A percentile compares a stretch with the other conserved stretches of the same genome.
These are phyloP conservation scores for Drosophila atripex DNA, from an alignment of 2,888 invertebrate species.

Conservation along the genomic window DNA sequence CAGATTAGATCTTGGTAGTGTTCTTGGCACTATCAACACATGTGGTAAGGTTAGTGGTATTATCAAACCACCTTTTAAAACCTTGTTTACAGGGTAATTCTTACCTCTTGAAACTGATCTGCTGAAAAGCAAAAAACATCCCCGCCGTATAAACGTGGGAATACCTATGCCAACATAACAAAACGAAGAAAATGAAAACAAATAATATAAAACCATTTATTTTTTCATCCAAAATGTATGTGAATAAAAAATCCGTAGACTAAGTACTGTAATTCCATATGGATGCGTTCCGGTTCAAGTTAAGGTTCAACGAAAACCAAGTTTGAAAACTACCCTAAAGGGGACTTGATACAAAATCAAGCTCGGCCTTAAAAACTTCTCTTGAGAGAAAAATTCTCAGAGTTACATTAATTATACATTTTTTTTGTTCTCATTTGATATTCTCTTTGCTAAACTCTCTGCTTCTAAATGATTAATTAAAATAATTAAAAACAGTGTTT, in stretches of 20 bases:
- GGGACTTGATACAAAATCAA: constrained; percentile 47
- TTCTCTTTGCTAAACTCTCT: too few relatives aligned
- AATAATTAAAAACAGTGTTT: too few relatives aligned
- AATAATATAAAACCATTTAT: constrained; percentile 5
- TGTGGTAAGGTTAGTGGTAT: too few relatives aligned
- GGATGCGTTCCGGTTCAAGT: neutral
- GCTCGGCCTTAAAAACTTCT: neutral
- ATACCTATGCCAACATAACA: constrained; percentile 24
- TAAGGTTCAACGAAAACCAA: neutral
- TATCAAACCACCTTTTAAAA: neutral
- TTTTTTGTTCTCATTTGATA: too few relatives aligned
- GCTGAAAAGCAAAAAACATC: constrained; percentile 8
- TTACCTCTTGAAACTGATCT: neutral
- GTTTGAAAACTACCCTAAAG: neutral
- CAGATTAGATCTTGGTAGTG: too few relatives aligned
- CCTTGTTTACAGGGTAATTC: neutral
- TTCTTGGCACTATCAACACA: too few relatives aligned
- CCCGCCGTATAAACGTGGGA: constrained; percentile 12
- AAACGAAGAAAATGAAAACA: neutral
- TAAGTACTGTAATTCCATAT: too few relatives aligned
- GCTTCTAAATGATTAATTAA: too few relatives aligned
- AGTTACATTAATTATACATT: neutral
- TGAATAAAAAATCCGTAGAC: too few relatives aligned
- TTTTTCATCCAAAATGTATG: neutral
- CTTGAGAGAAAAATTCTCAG: neutral